Base-by-base conservation (phyloP, 2,113 vertebrate species). In the Lepus americanus region DNA sequence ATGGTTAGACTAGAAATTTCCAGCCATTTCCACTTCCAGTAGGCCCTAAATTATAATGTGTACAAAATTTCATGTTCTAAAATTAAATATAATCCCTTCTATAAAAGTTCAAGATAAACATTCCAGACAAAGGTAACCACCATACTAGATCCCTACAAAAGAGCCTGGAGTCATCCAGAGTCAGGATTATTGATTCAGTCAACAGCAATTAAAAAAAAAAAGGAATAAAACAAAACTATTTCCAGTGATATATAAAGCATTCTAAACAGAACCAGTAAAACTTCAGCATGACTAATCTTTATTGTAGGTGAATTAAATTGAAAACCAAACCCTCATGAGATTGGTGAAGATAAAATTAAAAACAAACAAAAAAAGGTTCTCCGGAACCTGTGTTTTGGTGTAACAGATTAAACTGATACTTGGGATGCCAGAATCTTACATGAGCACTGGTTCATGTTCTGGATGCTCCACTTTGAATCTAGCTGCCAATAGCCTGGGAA, bases 171-270 rank as follows among this genome's bases (percentile, higher is more conserved):
- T 73, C 70, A 51, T 59, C 86, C 19, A 66, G 20, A 89, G 25
- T 61, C 20, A 86, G 53, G 3, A 66, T 51, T 17, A 89, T 31
- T 51, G 80, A 36, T 70, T 93, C 3, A 12, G 0, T 0, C 66
- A 61, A 55, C 33, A 95, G 76, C 83, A 76, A 8, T 64, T 76
- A 66, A 51, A n/a, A 2, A 69, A 64, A 92, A 92, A 87, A 87
- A 59, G n/a, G 8, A 77, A 76, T 94, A 80, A 88, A 95, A 44
- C 0, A 17, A 92, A 87, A 76, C 53, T 36, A 3, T 86, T 90
- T 83, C 31, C 25, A 79, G 0, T 33, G 25, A 39, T 49, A 53
- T 2, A 59, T 61, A 27, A 7, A 49, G 39, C 27, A 80, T 87
- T 81, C 2, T 29, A 80, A 72, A 91, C 27, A 87, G 12, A 85